Evolutionary conservation across 2,888 invertebrate species (phyloP), one percentile per base, ranked within the genome.

Genomic region (Acrobeloides nanus): DNA sequence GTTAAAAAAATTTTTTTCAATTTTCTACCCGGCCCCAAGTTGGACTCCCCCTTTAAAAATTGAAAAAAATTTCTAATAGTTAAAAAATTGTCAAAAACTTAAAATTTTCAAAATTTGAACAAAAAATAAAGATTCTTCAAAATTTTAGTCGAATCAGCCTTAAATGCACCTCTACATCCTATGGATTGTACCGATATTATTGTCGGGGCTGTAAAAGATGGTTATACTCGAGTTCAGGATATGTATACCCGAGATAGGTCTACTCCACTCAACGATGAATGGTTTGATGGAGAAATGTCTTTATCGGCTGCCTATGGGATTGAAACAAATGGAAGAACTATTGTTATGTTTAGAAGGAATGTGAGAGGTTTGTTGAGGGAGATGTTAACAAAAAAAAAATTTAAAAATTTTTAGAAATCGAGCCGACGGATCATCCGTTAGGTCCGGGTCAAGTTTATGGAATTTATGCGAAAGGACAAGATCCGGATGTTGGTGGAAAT

Each of bases 181-280:
- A 70, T 70, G 70, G 70, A 70, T 42, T 70, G 70, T 37, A 48
- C 62, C 7, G 70, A 70, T 41, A 53, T 70, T 17, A 45, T 70
- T n/a, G 57, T 61, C 35, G 69, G 57, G 4, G 49, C 62, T 1
- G 61, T 70, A 6, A 38, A 41, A 15, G 58, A 67, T 26, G 63
- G 62, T 7, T 47, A 39, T 18, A 39, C 62, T 7, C 58, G 61
- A 38, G 60, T 72, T 31, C 51, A 53, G 21, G 70, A 70, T 46
- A 60, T 66, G 55, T 70, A 70, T 44, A 70, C 70, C 1, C 49
- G 70, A 12, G 70, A 70, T 35, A 50, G 68, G 12, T 64, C 63
- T 4, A 69, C 67, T 7, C 71, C 70, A 1, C 46, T 70, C 1
- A 57, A 61, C 23, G 70, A 70, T 44, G 55, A 53, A 24, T 64